Conservation (phyloP, 1,140 invertebrate genomes). For the Melipona quadrifasciata region DNA sequence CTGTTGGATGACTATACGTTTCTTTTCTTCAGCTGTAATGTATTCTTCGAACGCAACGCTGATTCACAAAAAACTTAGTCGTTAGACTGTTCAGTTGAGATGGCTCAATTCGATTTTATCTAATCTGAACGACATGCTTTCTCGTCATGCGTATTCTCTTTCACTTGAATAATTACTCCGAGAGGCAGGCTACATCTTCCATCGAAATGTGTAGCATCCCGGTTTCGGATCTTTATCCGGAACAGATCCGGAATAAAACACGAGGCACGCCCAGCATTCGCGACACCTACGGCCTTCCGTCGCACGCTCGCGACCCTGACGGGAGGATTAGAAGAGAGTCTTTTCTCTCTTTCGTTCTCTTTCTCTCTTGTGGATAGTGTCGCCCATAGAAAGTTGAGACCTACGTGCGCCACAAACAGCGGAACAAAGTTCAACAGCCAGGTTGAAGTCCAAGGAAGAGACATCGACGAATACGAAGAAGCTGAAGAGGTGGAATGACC, state of each 20-base stretch:
- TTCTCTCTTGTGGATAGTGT: neutral
- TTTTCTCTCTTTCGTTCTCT: neutral
- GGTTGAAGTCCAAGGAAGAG: conserved; percentile 39
- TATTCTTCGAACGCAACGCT: neutral
- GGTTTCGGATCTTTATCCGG: conserved; percentile 1
- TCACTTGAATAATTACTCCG: neutral
- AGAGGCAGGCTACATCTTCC: neutral
- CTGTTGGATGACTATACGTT: neutral
- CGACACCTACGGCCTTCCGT: conserved; percentile 45
- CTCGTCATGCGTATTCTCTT: too few relatives aligned
- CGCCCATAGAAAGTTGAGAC: conserved; percentile 9
- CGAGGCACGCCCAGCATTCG: conserved; percentile 45
- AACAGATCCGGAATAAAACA: conserved; percentile 13
- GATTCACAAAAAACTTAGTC: neutral
- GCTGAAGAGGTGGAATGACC: conserved; percentile 67
- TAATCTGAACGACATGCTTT: neutral
- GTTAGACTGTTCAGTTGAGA: too few relatives aligned
- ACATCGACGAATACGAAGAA: conserved; percentile 45
- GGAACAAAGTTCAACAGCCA: conserved; percentile 59
- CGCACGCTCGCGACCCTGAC: conserved; percentile 33
- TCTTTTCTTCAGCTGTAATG: neutral
- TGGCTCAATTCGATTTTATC: too few relatives aligned
- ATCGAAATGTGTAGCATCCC: neutral
- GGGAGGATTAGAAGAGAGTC: neutral
- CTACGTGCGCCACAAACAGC: conserved; percentile 1